Percentiles rank a stretch among this genome's conserved stretches.
phyloP scores from a whole-genome alignment of 2,113 vertebrate genomes.

The Lathamus discolor region DNA sequence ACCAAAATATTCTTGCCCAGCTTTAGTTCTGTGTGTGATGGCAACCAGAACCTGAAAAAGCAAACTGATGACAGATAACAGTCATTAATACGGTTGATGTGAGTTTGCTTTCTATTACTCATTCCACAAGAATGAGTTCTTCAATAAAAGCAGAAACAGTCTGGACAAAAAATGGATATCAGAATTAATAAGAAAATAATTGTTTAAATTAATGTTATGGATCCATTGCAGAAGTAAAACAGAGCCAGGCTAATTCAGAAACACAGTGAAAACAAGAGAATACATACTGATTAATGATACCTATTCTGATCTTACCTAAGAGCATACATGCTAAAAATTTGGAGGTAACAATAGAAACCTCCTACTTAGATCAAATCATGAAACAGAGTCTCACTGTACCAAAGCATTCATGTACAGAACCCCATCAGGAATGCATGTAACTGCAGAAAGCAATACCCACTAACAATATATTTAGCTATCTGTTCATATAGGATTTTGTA shows the following conservation, averaged over 20 bases:
- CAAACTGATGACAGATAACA: not conserved
- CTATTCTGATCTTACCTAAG: not conserved
- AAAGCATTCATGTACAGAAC: not conserved
- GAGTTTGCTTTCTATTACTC: not conserved
- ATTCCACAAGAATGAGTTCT: not conserved
- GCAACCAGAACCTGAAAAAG: not conserved
- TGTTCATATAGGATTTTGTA: not conserved
- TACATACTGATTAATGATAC: not conserved
- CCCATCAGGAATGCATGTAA: not conserved
- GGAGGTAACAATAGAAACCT: not conserved
- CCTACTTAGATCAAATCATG: not conserved
- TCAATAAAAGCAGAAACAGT: constrained; percentile 4
- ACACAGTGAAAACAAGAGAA: not conserved
- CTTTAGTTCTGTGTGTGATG: not conserved
- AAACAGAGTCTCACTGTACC: not conserved
- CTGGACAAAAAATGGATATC: not conserved
- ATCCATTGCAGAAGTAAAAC: not conserved
- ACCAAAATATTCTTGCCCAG: not conserved
- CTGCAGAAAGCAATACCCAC: not conserved
- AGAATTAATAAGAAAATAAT: not conserved
- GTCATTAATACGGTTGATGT: not conserved
- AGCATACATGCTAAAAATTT: not conserved
- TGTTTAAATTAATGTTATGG: constrained; percentile 15
- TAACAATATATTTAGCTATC: not conserved
- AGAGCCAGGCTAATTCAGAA: not conserved